These are phyloP conservation scores for Anoplolepis gracilipes DNA, from an alignment of 1,140 invertebrate species.

Conservation along the genomic window DNA sequence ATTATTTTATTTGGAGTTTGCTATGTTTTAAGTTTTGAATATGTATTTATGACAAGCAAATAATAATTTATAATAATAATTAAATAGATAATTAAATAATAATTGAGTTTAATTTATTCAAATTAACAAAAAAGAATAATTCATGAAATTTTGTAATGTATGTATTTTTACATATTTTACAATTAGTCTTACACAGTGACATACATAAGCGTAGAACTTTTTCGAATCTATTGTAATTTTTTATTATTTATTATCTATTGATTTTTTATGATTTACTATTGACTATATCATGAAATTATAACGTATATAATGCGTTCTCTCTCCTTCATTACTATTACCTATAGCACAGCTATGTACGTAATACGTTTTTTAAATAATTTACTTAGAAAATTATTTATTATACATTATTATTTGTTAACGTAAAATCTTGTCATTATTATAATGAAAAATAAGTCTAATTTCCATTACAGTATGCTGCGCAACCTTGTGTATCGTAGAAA, in stretches of 20 bases:
- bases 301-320: not conserved
- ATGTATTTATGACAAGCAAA: not conserved
- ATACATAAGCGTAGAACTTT: not conserved
- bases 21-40: not conserved
- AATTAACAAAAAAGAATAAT: not conserved
- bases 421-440: conserved; percentile 1
- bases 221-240: not conserved
- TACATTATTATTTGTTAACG: not conserved
- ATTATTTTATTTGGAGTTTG: too few species aligned
- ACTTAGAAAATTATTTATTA: not conserved
- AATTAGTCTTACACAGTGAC: not conserved
- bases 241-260: not conserved
- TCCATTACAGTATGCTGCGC: too few species aligned
- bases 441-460: not conserved
- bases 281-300: not conserved
- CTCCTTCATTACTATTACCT: not conserved
- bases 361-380: not conserved
- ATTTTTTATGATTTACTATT: not conserved
- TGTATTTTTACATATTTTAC: not conserved
- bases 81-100: not conserved
- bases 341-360: not conserved
- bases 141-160: not conserved
- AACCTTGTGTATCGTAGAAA: not conserved
- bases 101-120: not conserved
- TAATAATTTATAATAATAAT: not conserved